Base-by-base conservation (phyloP, 1,140 invertebrate genomes). In the Spodoptera frugiperda region DNA sequence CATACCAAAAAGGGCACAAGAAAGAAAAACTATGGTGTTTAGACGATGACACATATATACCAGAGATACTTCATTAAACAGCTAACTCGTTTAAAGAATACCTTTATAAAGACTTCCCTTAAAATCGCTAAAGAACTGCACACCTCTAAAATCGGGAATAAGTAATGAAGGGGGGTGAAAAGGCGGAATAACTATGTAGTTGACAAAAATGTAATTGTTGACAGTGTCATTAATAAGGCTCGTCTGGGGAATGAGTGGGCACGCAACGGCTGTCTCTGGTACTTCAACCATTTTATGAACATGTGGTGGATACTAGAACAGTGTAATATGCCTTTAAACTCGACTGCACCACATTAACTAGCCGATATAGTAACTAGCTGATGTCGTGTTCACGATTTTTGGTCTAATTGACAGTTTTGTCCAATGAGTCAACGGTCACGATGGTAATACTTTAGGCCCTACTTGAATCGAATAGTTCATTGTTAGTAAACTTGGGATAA, bases 361-460 rank as follows among this genome's bases (percentile, higher is more conserved):
- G 25, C n/a, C 57, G n/a, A n/a, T 61, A 14, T n/a, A 39, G 30
- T 61, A 61, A 39, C 33, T 6, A 39, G 33, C 33, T 9, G 17
- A 46, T 65, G 39, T 65, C 61, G 39, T 65, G 61, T 46, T 9
- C 61, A 65, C 61, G 44, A n/a, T 65, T 48, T 61, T 65, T 48
- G 61, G 61, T 48, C 61, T 65, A 65, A 65, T 65, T 65, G 61
- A 65, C 61, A 65, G 61, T 65, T 65, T 48, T 14, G 44, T 65
- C 19, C 39, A 65, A 48, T 48, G 39, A 46, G 61, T 48, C 61
- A 21, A n/a, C 30, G 30, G 15, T 14, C 51, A 15, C 51, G 8
- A 53, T 53, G 17, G 15, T 53, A 17, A 53, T 17, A 17, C n/a
- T 53, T 15, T 17, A 53, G 15, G 51, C 51, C 15, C 51, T 53